These are phyloP conservation scores for Cacoxenus indagator DNA, from an alignment of 2,888 invertebrate genomes.

Conservation along the genomic window DNA sequence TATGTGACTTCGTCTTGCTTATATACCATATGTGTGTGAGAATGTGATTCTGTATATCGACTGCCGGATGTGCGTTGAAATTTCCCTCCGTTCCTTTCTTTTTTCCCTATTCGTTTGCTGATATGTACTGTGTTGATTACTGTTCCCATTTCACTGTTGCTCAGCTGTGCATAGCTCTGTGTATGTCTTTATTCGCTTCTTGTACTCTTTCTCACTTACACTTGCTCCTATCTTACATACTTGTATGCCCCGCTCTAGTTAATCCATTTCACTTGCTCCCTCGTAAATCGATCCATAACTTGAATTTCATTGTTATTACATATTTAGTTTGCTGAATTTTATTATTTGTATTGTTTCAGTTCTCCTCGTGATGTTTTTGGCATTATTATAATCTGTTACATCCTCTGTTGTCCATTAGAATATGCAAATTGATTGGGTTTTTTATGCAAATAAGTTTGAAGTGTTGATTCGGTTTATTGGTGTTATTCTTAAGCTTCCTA, in stretches of 20 bases:
- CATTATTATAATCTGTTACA: not conserved
- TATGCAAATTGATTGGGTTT: not conserved
- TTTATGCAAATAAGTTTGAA: slow-evolving; percentile 17
- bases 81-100: slow-evolving; percentile 38
- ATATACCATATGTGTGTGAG: not conserved
- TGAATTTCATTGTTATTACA: slow-evolving; percentile 53
- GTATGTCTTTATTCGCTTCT: slow-evolving; percentile 26
- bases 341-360: slow-evolving; percentile 44
- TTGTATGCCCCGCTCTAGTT: not conserved
- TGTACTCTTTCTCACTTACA: slow-evolving; percentile 8
- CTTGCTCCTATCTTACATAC: slow-evolving; percentile 3
- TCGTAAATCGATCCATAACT: slow-evolving; percentile 44
- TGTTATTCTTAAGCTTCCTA: not conserved
- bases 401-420: slow-evolving; percentile 22
- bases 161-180: not conserved
- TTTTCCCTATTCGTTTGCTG: slow-evolving; percentile 31
- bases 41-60: not conserved
- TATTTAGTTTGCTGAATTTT: slow-evolving; percentile 49
- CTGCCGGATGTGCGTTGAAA: slow-evolving; percentile 22
- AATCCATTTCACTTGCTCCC: not conserved
- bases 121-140: not conserved
- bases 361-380: not conserved
- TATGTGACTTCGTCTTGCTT: slow-evolving; percentile 13
- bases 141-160: not conserved
- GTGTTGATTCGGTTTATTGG: not conserved